Base-by-base conservation (phyloP, 1,140 invertebrate species). In the Paracyclopina nana region DNA sequence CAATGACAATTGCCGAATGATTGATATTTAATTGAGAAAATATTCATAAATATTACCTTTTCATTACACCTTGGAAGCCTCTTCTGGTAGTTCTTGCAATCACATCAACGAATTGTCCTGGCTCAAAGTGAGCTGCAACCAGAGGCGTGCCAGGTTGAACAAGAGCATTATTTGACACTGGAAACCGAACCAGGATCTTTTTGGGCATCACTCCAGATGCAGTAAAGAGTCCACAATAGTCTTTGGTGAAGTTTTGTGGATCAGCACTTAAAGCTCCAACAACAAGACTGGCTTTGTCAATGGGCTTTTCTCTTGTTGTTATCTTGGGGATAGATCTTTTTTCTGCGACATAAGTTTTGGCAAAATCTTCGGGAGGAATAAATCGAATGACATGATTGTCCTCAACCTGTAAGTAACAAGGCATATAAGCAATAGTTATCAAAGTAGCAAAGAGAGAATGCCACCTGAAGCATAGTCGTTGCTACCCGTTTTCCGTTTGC, bases 1-100 rank as follows among this genome's bases (percentile, higher is more conserved):
- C n/a, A n/a, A n/a, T n/a, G n/a, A n/a, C n/a, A n/a, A n/a, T n/a
- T n/a, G n/a, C n/a, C n/a, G n/a, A n/a, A n/a, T n/a, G n/a, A n/a
- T n/a, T n/a, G n/a, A n/a, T n/a, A n/a, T n/a, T n/a, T n/a, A n/a
- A n/a, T n/a, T n/a, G n/a, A n/a, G n/a, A n/a, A n/a, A n/a, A n/a
- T n/a, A n/a, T n/a, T n/a, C n/a, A n/a, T n/a, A n/a, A n/a, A n/a
- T n/a, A n/a, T n/a, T 48, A 29, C 24, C 92, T 71, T 68, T 86
- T 94, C 69, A 96, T 82, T 0, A 95, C 94, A 46, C 95, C 94
- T 76, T 98, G 91, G 62, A 97, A 98, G n/a, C 92, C 94, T 61
- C 80, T 73, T 61, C 88, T 79, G 38, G 88, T 77, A 3, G 83
- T 88, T 59, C 29, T 68, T 63, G 57, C 60, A 54, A 53, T 60